Evolutionary conservation across 2,888 invertebrate species (phyloP), one percentile per base, ranked within the genome.

Genomic region (Erebia epiphron): DNA sequence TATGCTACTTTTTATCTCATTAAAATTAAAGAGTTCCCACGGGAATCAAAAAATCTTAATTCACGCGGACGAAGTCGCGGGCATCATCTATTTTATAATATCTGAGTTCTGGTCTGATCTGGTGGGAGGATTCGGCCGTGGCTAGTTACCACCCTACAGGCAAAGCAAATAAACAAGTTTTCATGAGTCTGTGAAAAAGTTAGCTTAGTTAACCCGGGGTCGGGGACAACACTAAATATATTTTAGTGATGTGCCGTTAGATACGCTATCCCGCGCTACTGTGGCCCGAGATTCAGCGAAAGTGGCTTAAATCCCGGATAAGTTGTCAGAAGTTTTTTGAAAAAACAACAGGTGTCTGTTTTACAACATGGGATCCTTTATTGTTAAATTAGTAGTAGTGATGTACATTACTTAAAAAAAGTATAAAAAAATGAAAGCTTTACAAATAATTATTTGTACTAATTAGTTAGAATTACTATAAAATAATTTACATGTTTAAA

Each of bases 211-310:
- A 90, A 89, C 89, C 88, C 82, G 74, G 80, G 87, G 77, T 79
- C 78, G 73, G 67, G 76, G 70, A 71, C 75, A 83, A 82, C 83
- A 86, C 86, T 88, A 86, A 86, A 89, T 89, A 87, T 87, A 86
- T 86, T 87, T 87, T 86, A 86, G 86, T 86, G 89, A 87, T 90
- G 88, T 88, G 85, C 81, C 79, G 84, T 83, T 78, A 83, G 89
- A 90, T 90, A 88, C 83, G 81, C 86, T 86, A 86, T 85, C 88
- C 80, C 81, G 81, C 76, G 89, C 90, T 90, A 89, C 90, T 69
- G 82, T 83, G 80, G 76, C 77, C 74, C 76, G 79, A 85, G 87
- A 88, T 88, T 79, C 77, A 74, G 79, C 81, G 88, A 88, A 89
- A 89, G 80, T 76, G 75, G 49, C 11, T 35, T 54, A 18, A 8